A percentile compares a stretch with the other conserved stretches of the same genome.
Conservation (phyloP, 2,797 vertebrate genomes). For the Danio jaintianensis region DNA sequence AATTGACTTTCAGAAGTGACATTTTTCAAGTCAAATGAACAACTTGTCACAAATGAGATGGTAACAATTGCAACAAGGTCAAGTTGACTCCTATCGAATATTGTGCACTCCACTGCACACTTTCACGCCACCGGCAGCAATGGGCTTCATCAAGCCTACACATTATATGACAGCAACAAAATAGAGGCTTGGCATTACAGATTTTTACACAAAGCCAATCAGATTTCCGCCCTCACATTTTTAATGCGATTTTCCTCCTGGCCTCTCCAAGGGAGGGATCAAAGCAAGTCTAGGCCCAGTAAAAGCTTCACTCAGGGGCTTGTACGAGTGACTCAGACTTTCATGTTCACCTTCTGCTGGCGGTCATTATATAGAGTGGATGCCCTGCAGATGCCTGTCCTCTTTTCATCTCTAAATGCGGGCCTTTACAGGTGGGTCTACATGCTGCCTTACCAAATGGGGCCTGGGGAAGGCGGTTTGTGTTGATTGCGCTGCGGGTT, state of each 20-base stretch:
- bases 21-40: background rate
- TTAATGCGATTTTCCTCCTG: conserved; percentile 61
- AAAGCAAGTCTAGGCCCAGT: conserved; percentile 65
- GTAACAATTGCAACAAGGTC: conserved; percentile 34
- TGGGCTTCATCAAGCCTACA: conserved; percentile 11
- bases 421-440: conserved; percentile 47
- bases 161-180: conserved; percentile 51
- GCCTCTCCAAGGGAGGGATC: conserved; percentile 64
- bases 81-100: conserved; percentile 37
- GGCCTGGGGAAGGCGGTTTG: conserved; percentile 45
- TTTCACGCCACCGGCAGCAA: conserved; percentile 8
- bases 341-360: conserved; percentile 62
- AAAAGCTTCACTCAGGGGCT: conserved; percentile 64
- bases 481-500: conserved; percentile 34
- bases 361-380: conserved; percentile 66
- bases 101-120: conserved; percentile 7
- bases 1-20: background rate
- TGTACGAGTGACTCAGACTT: conserved; percentile 66
- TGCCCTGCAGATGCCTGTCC: conserved; percentile 51
- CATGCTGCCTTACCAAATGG: conserved; percentile 41
- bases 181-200: conserved; percentile 55
- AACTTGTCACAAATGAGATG: background rate
- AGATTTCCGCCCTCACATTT: conserved; percentile 42
- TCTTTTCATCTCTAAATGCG: conserved; percentile 63
- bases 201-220: conserved; percentile 42